Base-by-base conservation (phyloP, 1,140 invertebrate species). In the Macrobrachium nipponense region DNA sequence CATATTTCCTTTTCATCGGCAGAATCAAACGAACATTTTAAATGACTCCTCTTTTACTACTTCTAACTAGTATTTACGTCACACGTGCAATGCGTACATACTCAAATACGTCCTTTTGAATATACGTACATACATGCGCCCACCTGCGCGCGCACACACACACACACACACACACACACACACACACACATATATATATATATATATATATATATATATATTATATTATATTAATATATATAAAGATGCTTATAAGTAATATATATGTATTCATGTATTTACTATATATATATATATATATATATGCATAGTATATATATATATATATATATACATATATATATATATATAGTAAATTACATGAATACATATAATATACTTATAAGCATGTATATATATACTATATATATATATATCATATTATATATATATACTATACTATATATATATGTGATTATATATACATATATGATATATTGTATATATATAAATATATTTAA, bases 251-350 rank as follows among this genome's bases (percentile, higher is more conserved):
- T n/a, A n/a, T n/a, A n/a, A n/a, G n/a, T n/a, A 66, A 66, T 66
- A 66, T 66, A 66, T 66, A 27, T 66, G 12, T 66, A 66, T 66
- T 7, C 15, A 66, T 66, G 12, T 66, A 66, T 66, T n/a, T n/a
- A n/a, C n/a, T 66, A 66, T 66, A 66, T 66, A 66, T 17, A 66
- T 66, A 66, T 66, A 66, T 66, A 66, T 66, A 66, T 66, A 66
- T 66, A 66, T 66, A 66, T 66, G n/a, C n/a, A n/a, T n/a, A n/a
- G n/a, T n/a, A 66, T 66, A 66, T 66, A 66, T 66, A 66, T 66
- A 66, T 66, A 66, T 66, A 66, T 66, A 27, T 66, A 66, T 66
- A 66, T 66, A 66, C 15, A 66, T 66, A 66, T 66, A 66, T 66
- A 66, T 17, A 8, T 66, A 66, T 66, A 66, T 66, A 66, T 66